Evolutionary conservation across 35 echinoderm and acorn worm species (phyloP).

Genomic region (Strongylocentrotus purpuratus): DNA sequence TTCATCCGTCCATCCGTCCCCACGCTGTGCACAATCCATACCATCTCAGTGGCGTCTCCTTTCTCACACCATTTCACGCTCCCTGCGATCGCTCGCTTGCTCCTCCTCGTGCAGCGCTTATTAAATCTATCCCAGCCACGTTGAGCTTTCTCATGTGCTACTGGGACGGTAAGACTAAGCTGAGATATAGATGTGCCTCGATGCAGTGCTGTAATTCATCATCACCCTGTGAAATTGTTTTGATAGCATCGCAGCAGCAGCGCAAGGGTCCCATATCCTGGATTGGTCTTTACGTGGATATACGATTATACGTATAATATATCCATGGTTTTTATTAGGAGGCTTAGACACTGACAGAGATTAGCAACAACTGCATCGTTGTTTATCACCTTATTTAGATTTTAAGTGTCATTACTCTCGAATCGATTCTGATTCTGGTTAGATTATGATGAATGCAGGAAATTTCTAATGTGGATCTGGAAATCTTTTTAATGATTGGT

Average conservation of each 20-base stretch:
- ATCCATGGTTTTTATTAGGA: not conserved
- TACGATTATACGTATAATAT: no score
- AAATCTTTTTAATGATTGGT: not conserved
- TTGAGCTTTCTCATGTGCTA: not conserved
- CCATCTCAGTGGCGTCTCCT: not conserved
- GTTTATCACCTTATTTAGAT: not conserved
- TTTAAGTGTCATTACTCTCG: no score
- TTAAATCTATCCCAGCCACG: not conserved
- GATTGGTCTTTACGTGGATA: not conserved
- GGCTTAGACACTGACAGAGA: not conserved
- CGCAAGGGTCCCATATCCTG: not conserved
- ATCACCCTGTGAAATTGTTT: slow-evolving; percentile 10
- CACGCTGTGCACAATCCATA: not conserved
- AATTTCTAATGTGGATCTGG: not conserved
- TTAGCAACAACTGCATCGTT: not conserved
- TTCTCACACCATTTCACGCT: not conserved
- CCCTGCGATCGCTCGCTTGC: not conserved
- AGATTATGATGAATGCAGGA: not conserved
- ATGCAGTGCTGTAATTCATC: slow-evolving; percentile 10
- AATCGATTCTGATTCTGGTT: no score
- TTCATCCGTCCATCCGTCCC: not conserved
- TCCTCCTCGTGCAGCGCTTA: not conserved
- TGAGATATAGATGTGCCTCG: not conserved
- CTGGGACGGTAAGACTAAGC: not conserved
- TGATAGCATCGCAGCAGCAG: not conserved